phyloP scores from a whole-genome alignment of 2,113 vertebrate genomes.

The Oreocharis arfaki region DNA sequence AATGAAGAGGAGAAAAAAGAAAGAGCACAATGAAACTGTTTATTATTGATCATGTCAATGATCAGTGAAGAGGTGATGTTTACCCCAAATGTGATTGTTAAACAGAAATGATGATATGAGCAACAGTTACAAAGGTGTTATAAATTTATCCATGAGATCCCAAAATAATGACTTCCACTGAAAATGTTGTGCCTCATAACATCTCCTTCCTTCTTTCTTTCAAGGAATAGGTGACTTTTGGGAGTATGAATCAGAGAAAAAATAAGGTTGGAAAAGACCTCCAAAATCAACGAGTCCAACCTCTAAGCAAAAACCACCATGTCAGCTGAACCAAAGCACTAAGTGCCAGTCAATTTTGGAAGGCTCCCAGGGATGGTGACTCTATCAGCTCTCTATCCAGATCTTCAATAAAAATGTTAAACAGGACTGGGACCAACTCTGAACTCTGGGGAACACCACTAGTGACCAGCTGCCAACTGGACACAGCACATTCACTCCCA shows the following conservation, averaged over 20 bases:
- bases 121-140: not conserved
- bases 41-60: not conserved
- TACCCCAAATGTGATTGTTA: not conserved
- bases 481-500: not conserved
- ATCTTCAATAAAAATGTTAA: not conserved
- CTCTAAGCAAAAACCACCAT: not conserved
- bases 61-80: not conserved
- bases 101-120: not conserved
- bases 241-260: not conserved
- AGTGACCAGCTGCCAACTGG: not conserved
- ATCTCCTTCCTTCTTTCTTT: not conserved
- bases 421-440: not conserved
- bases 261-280: not conserved
- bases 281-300: not conserved
- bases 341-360: not conserved
- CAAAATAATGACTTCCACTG: not conserved
- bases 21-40: not conserved
- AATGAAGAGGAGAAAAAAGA: not conserved
- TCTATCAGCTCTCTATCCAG: not conserved
- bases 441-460: not conserved
- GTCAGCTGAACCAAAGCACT: not conserved
- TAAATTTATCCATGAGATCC: not conserved
- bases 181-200: not conserved
- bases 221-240: not conserved
- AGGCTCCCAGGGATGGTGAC: not conserved